A percentile compares a stretch with the other conserved stretches of the same genome.
Evolutionary conservation across 1,140 invertebrate genomes (phyloP).

Genomic region (Drosophila arawakana): DNA sequence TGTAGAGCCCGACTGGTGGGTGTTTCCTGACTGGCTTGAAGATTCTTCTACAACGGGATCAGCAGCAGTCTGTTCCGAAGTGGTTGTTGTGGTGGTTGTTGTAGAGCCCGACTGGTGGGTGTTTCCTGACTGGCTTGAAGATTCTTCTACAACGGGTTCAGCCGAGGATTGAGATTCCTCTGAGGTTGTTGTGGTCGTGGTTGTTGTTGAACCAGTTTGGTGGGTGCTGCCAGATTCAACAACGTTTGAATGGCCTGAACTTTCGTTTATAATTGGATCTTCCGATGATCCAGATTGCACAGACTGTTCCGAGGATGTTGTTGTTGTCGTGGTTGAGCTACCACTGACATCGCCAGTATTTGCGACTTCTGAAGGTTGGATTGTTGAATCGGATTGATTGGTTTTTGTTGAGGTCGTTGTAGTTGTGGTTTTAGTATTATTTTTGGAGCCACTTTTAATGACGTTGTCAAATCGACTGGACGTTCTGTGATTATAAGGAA

Average conservation of each 20-base stretch:
- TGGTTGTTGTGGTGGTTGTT: constrained; percentile 4
- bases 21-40: background rate
- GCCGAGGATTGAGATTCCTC: background rate
- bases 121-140: background rate
- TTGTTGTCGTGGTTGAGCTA: constrained; percentile 3
- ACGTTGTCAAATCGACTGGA: constrained; percentile 6
- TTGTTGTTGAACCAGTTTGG: constrained; percentile 5
- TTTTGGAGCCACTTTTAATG: constrained; percentile 2
- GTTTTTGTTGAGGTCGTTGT: constrained; percentile 1
- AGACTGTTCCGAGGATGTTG: constrained; percentile 6
- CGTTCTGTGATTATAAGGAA: constrained; percentile 31
- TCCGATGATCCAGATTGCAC: background rate
- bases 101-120: background rate
- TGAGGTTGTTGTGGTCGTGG: background rate
- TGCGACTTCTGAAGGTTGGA: background rate
- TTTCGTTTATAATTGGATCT: background rate
- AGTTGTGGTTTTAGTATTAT: background rate
- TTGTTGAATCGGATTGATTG: background rate
- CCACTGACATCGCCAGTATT: background rate
- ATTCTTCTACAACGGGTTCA: background rate
- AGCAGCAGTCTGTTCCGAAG: background rate
- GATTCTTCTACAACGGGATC: constrained; percentile 5
- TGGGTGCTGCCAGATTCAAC: constrained; percentile 2
- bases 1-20: constrained; percentile 7
- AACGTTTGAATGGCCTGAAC: background rate